These are phyloP conservation scores for Amphiprion percula DNA, from an alignment of 2,113 vertebrate genomes.

Conservation along the genomic window DNA sequence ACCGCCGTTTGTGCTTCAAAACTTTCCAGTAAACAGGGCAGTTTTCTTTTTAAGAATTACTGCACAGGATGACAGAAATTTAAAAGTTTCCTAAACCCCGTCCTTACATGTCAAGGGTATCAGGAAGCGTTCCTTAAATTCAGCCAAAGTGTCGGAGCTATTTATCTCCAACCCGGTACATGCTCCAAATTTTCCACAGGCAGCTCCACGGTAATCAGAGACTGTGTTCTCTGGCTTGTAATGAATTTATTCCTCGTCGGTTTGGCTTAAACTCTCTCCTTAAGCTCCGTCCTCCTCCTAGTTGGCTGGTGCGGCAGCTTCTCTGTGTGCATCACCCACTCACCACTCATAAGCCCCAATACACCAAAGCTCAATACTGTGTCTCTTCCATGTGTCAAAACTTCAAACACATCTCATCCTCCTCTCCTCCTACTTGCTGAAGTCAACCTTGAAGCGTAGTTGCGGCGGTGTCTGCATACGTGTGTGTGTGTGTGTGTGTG, in stretches of 20 bases:
- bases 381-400: conserved; percentile 64
- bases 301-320: conserved; percentile 50
- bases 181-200: not conserved
- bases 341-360: conserved; percentile 58
- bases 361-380: conserved; percentile 52
- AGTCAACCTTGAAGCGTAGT: conserved; percentile 51
- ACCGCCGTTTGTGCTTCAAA: conserved; percentile 1
- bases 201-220: conserved; percentile 26
- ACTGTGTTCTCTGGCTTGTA: conserved; percentile 33
- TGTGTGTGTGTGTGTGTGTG: conserved; percentile 17
- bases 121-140: conserved; percentile 2
- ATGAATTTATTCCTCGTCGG: conserved; percentile 36
- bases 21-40: conserved; percentile 6
- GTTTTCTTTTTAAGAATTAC: not conserved
- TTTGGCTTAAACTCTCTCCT: conserved; percentile 57
- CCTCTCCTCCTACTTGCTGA: conserved; percentile 43
- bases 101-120: conserved; percentile 10
- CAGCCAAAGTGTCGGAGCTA: not conserved
- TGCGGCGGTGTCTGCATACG: not conserved
- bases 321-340: conserved; percentile 58
- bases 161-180: conserved; percentile 30
- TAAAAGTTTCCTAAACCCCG: not conserved
- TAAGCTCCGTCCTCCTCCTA: conserved; percentile 54
- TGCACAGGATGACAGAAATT: not conserved
- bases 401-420: conserved; percentile 50